Base-by-base conservation (phyloP, 2,113 vertebrate genomes). In the Planiliza haematocheilus region DNA sequence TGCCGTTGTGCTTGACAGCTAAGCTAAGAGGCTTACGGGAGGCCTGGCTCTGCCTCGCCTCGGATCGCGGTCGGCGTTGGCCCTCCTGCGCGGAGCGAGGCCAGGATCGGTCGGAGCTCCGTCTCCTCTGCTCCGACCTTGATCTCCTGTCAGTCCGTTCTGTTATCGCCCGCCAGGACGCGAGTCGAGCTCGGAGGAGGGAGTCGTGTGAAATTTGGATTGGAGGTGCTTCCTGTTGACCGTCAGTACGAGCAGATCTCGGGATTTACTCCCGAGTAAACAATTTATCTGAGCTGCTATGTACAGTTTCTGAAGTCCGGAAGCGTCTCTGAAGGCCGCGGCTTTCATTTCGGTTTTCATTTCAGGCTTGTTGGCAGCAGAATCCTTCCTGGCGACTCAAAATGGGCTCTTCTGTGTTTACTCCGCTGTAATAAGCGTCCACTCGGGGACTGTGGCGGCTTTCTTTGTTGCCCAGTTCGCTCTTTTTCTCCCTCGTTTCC, bases 1-100 rank as follows among this genome's bases (percentile, higher is more conserved):
- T 41, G 56, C 64, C 13, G 63, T 59, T 67, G 7, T n/a, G 64
- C 60, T 70, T 74, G 75, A 79, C 61, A 63, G 86, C 74, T 56
- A 8, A 63, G 64, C 56, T 74, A 49, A 80, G 88, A 79, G 78
- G 77, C 83, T 86, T 71, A 84, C 51, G n/a, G 58, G 52, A 79
- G 72, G 70, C 64, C 77, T 0, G 20, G 4, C 34, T 24, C 43
- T 17, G 77, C 58, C 61, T 38, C 7, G 50, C 63, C 64, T 52
- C 69, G 56, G 61, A 73, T 34, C 20, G 36, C 10, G 17, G 14
- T 68, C 62, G 0, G n/a, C 48, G 4, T 53, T 2, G 37, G 39
- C 24, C 45, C 74, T 67, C 11, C 3, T 3, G n/a, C 14, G 1
- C 1, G 17, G 10, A 17, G 42, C 39, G 10, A n/a, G 56, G 24